Base-by-base conservation (phyloP, 2,888 invertebrate species). In the Lycaena phlaeas region DNA sequence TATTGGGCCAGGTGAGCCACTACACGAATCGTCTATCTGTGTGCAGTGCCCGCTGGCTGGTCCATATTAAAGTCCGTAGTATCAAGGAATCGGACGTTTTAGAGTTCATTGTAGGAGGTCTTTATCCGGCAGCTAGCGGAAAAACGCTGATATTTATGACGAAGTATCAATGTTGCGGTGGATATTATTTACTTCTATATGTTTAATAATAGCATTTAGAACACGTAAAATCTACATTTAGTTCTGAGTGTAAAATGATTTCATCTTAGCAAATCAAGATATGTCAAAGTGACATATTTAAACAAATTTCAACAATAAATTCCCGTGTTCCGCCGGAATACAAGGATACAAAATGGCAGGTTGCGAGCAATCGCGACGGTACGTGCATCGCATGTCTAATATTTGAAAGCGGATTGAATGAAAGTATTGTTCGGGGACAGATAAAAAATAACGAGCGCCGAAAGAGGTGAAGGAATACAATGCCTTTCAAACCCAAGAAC, bases 361-460 rank as follows among this genome's bases (percentile, higher is more conserved):
- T 22, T 9, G 22, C 22, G 57, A 65, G 63, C 60, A 62, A 68
- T 69, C 66, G 67, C 62, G 66, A 64, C 66, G 52, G 53, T 54
- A 66, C 78, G 78, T 75, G 79, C 46, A 68, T 68, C 69, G 76
- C 76, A 77, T 78, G 59, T 60, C 69, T 69, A 73, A 75, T 71
- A 56, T 59, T 52, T 49, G 49, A 52, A 57, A 68, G 59, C 61
- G 68, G 72, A 77, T 78, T 75, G 73, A 77, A 77, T 73, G 64
- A 70, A 71, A 76, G 69, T 71, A 76, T 75, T 79, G 74, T 76
- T 72, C 65, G 61, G 62, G 61, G 64, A 64, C 59, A 64, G 62
- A 72, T 72, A 68, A 68, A 70, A 64, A 64, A 68, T 68, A 65
- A 64, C 57, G 53, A 66, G 64, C 58, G 57, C 44, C 49, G 57